Conservation (phyloP, 1,140 invertebrate genomes). For the Oncopodura yosiiana region DNA sequence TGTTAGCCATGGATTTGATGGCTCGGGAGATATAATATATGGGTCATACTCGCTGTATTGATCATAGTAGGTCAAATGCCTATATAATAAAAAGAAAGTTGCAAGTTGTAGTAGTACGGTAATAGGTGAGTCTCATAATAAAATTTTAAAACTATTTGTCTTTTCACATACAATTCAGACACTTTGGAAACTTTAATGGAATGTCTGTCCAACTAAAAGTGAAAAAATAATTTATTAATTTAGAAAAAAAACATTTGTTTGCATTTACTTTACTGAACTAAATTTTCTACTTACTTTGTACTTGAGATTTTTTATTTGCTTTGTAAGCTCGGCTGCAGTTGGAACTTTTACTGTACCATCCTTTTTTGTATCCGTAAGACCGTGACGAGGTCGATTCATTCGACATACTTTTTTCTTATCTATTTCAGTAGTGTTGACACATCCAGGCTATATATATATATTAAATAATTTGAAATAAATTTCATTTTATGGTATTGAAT, state of each 20-base stretch:
- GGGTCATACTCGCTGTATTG: conserved; percentile 94
- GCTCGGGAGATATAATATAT: conserved; percentile 77
- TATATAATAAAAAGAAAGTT: conserved; percentile 40
- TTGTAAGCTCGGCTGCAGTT: conserved; percentile 48
- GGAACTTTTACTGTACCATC: not conserved
- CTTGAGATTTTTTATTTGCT: conserved; percentile 56
- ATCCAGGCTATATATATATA: conserved; percentile 69
- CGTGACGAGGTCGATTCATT: conserved; percentile 52
- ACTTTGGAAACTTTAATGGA: conserved; percentile 96
- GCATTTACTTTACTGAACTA: no score
- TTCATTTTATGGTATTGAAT: no score
- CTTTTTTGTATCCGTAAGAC: conserved; percentile 7
- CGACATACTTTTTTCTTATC: conserved; percentile 95
- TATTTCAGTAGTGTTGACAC: conserved; percentile 96
- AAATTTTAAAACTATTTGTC: not conserved
- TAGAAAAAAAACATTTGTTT: no score
- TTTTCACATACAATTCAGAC: conserved; percentile 76
- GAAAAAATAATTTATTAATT: no score
- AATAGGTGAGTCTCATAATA: conserved; percentile 1
- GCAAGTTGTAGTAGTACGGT: not conserved
- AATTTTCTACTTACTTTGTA: no score
- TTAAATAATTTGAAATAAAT: no score
- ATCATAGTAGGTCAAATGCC: conserved; percentile 86
- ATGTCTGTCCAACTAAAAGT: conserved; percentile 74
- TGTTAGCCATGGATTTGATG: conserved; percentile 92